Evolutionary conservation across 64 coral and sea anemone genomes (phyloP).

Genomic region (Astreopora myriophthalma): DNA sequence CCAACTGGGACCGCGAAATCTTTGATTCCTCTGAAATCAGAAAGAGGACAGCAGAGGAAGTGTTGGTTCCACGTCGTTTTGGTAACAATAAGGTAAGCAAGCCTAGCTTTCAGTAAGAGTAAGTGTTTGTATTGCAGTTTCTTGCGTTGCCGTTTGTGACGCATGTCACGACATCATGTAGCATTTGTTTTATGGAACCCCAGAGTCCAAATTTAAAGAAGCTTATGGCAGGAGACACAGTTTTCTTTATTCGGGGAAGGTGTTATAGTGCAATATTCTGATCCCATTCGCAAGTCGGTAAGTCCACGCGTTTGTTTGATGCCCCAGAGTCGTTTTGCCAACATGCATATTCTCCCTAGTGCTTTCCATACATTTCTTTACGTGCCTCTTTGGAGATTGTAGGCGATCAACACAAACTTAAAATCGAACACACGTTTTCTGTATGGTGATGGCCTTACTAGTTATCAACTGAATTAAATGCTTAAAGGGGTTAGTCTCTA

Average conservation of each 20-base stretch:
- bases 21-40: background rate
- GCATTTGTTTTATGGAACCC: background rate
- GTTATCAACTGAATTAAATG: too few species aligned
- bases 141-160: too few species aligned
- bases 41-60: background rate
- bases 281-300: conserved; percentile 49
- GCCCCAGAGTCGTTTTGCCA: too few species aligned
- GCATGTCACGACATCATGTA: background rate
- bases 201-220: conserved; percentile 50
- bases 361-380: background rate
- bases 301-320: background rate
- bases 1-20: background rate
- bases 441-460: too few species aligned
- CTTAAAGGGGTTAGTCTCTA: too few species aligned
- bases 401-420: too few species aligned
- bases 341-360: background rate
- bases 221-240: conserved; percentile 11
- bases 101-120: too few species aligned
- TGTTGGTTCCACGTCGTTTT: conserved; percentile 21
- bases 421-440: too few species aligned
- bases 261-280: background rate
- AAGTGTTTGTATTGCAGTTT: too few species aligned
- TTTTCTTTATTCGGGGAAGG: conserved; percentile 19
- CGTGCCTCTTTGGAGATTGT: too few species aligned
- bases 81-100: background rate